Evolutionary conservation across 2,888 invertebrate genomes (phyloP).

Genomic region (Drosophila tripunctata): DNA sequence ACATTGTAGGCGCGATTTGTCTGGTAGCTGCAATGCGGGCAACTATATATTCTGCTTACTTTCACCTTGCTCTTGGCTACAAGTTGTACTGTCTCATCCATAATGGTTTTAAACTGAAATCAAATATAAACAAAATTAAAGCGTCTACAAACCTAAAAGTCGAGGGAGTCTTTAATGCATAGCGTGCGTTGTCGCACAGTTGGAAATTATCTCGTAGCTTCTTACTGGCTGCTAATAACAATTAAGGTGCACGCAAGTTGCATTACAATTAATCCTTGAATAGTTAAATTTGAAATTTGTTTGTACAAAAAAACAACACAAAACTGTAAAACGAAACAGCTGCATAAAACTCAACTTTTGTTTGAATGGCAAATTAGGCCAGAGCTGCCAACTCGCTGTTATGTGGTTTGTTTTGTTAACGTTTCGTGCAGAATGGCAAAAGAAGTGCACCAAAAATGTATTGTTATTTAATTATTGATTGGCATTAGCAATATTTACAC

Average conservation of each 20-base stretch:
- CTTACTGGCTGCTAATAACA: background rate
- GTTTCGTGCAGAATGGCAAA: background rate
- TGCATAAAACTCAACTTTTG: conserved; percentile 4
- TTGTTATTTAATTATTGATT: too few relatives aligned
- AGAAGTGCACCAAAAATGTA: background rate
- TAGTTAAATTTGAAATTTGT: background rate
- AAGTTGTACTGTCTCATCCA: conserved; percentile 23
- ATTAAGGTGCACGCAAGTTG: too few relatives aligned
- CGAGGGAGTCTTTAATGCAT: background rate
- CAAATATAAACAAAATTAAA: background rate
- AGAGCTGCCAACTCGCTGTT: conserved; percentile 3
- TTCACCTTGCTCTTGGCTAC: conserved; percentile 16
- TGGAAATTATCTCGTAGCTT: background rate
- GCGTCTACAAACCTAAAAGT: conserved; percentile 4
- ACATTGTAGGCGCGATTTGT: conserved; percentile 45
- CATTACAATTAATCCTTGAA: background rate
- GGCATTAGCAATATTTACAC: too few relatives aligned
- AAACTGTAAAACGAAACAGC: conserved; percentile 10
- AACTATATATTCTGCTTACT: conserved; percentile 19
- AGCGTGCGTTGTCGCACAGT: background rate
- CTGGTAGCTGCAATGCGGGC: conserved; percentile 36
- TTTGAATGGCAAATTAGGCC: too few relatives aligned
- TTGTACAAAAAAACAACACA: background rate
- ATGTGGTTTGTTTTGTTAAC: background rate
- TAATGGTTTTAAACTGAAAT: conserved; percentile 1